These are phyloP conservation scores for Cancer borealis DNA, from an alignment of 2,888 invertebrate species.

Conservation along the genomic window DNA sequence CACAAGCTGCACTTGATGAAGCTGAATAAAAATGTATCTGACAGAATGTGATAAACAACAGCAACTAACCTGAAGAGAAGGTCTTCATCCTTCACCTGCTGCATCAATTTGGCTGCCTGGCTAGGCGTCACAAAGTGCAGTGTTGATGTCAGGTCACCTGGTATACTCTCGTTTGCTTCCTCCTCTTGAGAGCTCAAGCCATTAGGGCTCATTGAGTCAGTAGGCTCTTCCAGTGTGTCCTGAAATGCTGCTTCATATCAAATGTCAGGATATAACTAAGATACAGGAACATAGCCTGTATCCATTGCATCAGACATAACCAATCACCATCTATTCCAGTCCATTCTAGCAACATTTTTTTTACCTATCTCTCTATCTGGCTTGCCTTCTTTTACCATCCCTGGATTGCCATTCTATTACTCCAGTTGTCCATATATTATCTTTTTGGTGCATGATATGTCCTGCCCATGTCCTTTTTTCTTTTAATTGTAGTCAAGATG, in stretches of 20 bases:
- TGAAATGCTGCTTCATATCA: neutral
- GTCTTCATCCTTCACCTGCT: conserved; percentile 48
- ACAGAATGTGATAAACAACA: neutral
- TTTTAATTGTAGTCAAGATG: no score
- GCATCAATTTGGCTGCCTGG: conserved; percentile 61
- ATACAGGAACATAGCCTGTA: neutral
- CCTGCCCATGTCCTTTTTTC: no score
- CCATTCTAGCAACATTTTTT: no score
- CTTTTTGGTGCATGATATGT: no score
- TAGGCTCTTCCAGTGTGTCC: conserved; percentile 53
- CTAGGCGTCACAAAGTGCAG: conserved; percentile 56
- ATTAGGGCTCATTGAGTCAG: conserved; percentile 54
- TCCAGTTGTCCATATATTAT: no score
- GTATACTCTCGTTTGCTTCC: neutral
- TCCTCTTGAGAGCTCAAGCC: conserved; percentile 60
- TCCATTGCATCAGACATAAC: neutral
- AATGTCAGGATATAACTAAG: neutral
- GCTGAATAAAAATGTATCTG: neutral
- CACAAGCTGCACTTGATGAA: neutral
- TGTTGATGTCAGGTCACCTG: conserved; percentile 49
- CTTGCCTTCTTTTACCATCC: no score
- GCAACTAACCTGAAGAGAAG: conserved; percentile 46
- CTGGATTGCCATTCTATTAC: no score
- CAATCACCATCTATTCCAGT: neutral
- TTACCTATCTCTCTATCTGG: no score